Evolutionary conservation across 2,113 vertebrate genomes (phyloP), one percentile per base, ranked within the genome.

Genomic region (Trogon melanurus): DNA sequence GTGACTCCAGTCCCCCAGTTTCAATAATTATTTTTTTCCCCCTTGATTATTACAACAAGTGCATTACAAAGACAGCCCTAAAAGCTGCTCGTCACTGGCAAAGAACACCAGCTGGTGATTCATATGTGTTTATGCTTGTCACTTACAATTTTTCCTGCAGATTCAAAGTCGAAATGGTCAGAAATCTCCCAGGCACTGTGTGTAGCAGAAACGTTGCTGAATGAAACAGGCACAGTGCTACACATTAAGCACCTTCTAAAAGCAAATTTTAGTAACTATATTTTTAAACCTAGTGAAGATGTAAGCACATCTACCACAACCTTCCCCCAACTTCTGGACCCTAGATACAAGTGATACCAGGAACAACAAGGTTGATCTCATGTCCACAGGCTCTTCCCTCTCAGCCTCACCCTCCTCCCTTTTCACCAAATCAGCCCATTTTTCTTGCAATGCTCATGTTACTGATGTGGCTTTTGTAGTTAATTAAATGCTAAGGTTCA

Each of bases 341-440:
- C 30, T 16, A 38, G 26, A 21, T 16, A 57, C 5, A 48, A 7
- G 5, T 17, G 2, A 0, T n/a, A 29, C 30, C 25, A 51, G 38
- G 38, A 83, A n/a, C 26, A 69, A 19, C 11, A 34, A 25, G 14
- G 20, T 36, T 73, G 29, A 45, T 36, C 27, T 78, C 21, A 3
- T 0, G 0, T 44, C 64, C 32, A 6, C 32, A 17, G 0, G 0
- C 12, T 27, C 19, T 44, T 16, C 29, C 8, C 17, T 69, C 27
- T 75, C 50, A 47, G 60, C 36, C 34, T 70, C 51, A 26, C 26
- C 16, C 56, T 65, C 22, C 18, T 73, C 21, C 29, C 19, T 66
- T 25, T 57, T 79, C 44, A 61, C 34, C 21, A 64, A 76, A 47
- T 27, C 47, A 78, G 44, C 8, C 51, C 22, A 6, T 44, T 91